Percentiles rank a stretch among this genome's conserved stretches.
phyloP scores from a whole-genome alignment of 2,888 invertebrate species.

The Mythimna pallens region DNA sequence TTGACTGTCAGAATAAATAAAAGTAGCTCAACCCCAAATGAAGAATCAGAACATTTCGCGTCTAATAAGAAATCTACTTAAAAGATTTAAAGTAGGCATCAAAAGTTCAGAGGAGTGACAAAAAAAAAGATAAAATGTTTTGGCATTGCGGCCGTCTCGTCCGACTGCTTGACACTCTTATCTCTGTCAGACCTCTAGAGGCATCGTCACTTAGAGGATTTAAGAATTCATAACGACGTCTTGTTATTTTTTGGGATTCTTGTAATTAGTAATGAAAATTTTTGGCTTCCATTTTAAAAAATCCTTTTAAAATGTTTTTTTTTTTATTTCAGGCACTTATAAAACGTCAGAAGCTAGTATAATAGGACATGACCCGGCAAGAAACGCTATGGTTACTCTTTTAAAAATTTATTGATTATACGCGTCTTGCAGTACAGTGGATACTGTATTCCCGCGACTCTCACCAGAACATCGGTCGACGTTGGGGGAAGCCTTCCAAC shows the following conservation, averaged over 20 bases:
- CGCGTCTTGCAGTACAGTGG: too few relatives aligned
- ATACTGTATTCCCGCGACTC: too few relatives aligned
- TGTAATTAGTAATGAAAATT: constrained; percentile 6
- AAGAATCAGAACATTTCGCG: constrained; percentile 42
- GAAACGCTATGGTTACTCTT: too few relatives aligned
- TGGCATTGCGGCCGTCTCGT: constrained; percentile 40
- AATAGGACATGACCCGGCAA: too few relatives aligned
- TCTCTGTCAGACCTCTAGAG: constrained; percentile 51
- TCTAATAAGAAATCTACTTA: constrained; percentile 51
- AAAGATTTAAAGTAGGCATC: constrained; percentile 40
- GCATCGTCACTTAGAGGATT: constrained; percentile 51
- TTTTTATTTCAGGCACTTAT: not conserved
- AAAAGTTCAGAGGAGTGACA: constrained; percentile 32
- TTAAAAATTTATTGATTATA: too few relatives aligned
- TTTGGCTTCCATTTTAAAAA: constrained; percentile 1
- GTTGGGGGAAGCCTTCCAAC: too few relatives aligned
- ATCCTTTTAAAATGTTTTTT: not conserved
- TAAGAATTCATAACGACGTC: constrained; percentile 44
- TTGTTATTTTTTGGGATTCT: constrained; percentile 24
- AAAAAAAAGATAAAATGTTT: constrained; percentile 63
- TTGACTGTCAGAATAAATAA: constrained; percentile 42
- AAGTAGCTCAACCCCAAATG: constrained; percentile 37
- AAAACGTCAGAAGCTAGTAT: too few relatives aligned
- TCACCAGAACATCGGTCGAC: too few relatives aligned
- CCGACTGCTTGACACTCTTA: constrained; percentile 56